phyloP scores from a whole-genome alignment of 1,140 invertebrate species.

The Lordiphosa clarofinis region DNA sequence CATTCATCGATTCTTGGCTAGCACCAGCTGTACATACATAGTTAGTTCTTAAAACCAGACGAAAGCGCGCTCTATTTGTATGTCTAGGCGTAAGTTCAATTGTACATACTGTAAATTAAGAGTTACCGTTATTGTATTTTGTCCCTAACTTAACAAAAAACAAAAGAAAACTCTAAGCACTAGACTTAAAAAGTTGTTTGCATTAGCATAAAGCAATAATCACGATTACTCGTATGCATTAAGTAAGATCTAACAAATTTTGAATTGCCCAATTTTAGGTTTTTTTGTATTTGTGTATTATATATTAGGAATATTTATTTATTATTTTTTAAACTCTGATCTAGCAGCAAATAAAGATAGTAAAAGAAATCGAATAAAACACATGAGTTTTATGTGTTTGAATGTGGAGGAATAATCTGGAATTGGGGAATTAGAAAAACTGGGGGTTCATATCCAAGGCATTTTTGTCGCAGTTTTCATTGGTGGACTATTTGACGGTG shows the following conservation, averaged over 20 bases:
- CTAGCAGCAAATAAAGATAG: slow-evolving; percentile 67
- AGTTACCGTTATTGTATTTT: slow-evolving; percentile 76
- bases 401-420: too few species aligned
- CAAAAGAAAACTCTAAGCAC: slow-evolving; percentile 22
- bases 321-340: slow-evolving; percentile 62
- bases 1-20: slow-evolving; percentile 32
- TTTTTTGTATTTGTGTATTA: slow-evolving; percentile 31
- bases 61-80: slow-evolving; percentile 24
- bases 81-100: slow-evolving; percentile 51
- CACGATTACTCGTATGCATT: slow-evolving; percentile 19
- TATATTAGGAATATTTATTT: slow-evolving; percentile 69
- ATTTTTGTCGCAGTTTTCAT: too few species aligned
- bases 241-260: slow-evolving; percentile 31
- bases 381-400: too few species aligned
- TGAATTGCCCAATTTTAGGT: slow-evolving; percentile 29
- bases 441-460: too few species aligned
- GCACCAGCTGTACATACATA: slow-evolving; percentile 48
- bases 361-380: slow-evolving; percentile 25
- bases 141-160: slow-evolving; percentile 24
- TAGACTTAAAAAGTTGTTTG: slow-evolving; percentile 62
- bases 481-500: too few species aligned
- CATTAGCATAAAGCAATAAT: slow-evolving; percentile 42
- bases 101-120: slow-evolving; percentile 69
- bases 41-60: slow-evolving; percentile 27
- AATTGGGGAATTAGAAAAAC: too few species aligned